Evolutionary conservation across 2,888 invertebrate genomes (phyloP), one percentile per base, ranked within the genome.

Genomic region (Limenitis camilla): DNA sequence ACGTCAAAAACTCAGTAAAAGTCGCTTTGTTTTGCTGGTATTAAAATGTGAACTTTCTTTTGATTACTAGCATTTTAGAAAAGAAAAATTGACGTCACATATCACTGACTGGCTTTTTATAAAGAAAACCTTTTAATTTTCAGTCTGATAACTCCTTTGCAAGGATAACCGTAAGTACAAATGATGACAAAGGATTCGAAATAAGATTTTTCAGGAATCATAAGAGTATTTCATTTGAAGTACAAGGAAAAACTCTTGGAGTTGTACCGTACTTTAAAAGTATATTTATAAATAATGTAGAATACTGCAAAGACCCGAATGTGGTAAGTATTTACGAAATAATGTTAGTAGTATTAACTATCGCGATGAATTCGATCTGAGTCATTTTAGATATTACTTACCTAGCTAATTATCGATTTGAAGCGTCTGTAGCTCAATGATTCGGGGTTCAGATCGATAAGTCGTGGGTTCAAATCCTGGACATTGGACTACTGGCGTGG

Each of bases 181-280:
- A 8, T 38, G 43, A 49, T 27, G 44, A 40, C 7, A 47, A 53
- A 29, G 19, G 44, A 5, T 54, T 57, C 9, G 28, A 32, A 5
- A 55, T 58, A 27, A 40, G 35, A 1, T 58, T 58, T 33, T 55
- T 48, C 9, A 52, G 47, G 41, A 9, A 36, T 6, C 33, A 47
- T 35, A 28, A 55, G 10, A 30, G 33, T 27, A 33, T 48, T 33
- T 9, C 6, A 19, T 52, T 58, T 9, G 28, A 29, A 8, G 57
- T 58, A 9, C 39, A 45, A 40, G 57, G 57, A n/a, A 40, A 36
- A 8, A 31, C 39, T 29, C 35, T 39, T 29, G 68, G 69, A 5
- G 57, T 61, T 0, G 51, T 72, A 8, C 68, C 72, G 0, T 70
- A 71, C n/a, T 36, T 68, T 5, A 55, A 56, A 19, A 69, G 64